Base-by-base conservation (phyloP, 2,888 invertebrate species). In the Agrilus biguttatus region DNA sequence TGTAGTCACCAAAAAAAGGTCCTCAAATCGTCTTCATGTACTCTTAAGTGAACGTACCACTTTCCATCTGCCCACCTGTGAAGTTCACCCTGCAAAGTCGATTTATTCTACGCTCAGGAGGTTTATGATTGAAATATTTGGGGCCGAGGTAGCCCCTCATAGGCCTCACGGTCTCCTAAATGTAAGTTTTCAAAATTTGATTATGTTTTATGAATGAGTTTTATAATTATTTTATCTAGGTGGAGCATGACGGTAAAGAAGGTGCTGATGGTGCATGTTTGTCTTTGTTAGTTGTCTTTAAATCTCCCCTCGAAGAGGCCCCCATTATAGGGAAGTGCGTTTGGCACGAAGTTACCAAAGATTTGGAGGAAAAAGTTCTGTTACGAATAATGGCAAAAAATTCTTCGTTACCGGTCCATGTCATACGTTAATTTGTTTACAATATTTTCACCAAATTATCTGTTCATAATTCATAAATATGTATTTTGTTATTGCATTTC, bases 71-170 rank as follows among this genome's bases (percentile, higher is more conserved):
- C 92, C 92, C 21, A 76, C 83, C 13, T 89, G 87, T 60, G 90
- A 92, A 67, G 79, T 92, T 48, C 85, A 90, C 68, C 90, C 90
- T 28, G 77, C 78, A 35, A 80, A 84, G 59, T 90, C 84, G 67
- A 66, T 91, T 14, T 88, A 91, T 67, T 86, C 89, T 2, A 88
- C 89, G 39, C 65, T 92, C 49, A 77, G 87, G 51, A 82, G 83
- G 61, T 92, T 89, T 62, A 88, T 92, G 88, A 82, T 87, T 48
- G 87, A 91, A 66, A 77, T 91, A 58, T 91, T 91, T 70, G 90
- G 90, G 14, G 80, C 85, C 42, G 88, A 85, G 60, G 77, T 90
- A 21, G 83, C 88, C 0, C 78, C 82, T 48, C 91, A 91, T 62
- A 74, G 83, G 52, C 90, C 89, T 0, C 75, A 84, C 54, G 91